Base-by-base conservation (phyloP, 2,113 vertebrate species). In the Misgurnus anguillicaudatus region DNA sequence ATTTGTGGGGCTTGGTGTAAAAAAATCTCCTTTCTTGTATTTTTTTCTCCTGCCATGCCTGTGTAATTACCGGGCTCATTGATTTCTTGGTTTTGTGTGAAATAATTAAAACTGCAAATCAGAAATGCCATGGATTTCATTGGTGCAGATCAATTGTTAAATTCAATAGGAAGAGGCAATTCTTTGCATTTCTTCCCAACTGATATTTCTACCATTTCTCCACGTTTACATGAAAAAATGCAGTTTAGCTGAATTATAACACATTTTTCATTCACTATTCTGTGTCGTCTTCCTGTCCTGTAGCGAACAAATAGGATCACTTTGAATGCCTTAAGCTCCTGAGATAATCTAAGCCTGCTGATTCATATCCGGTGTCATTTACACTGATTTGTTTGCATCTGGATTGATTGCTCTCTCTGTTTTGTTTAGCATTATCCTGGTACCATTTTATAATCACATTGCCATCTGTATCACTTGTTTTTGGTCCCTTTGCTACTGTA, bases 71-170 rank as follows among this genome's bases (percentile, higher is more conserved):
- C 2, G 16, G 53, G 60, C 41, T 51, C 82, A 80, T 58, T 66
- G 78, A 88, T 85, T 78, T 78, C 74, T 68, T 53, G 63, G n/a
- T 64, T 77, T 78, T 84, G 83, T 84, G 72, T 76, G 60, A 75
- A 82, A 85, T 84, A 82, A 90, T 86, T 81, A 85, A 79, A 86
- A 85, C 78, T 65, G 74, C 68, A 82, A 85, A 85, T 85, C 80
- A 67, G 24, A 61, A 73, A 70, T 67, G 48, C 69, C 84, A 82
- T 17, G 14, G 76, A 74, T 77, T 86, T 79, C 53, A 82, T 51
- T 68, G 41, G 64, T 72, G 57, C 55, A 62, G 61, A 83, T 85
- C 79, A 76, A 78, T 87, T 77, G 64, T 41, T 68, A 78, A 61
- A 76, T 13, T 83, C 63, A 64, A 77, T 14, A 19, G 55, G 77